A percentile compares a stretch with the other conserved stretches of the same genome.
These are phyloP conservation scores for Esperia sulphurella DNA, from an alignment of 2,888 invertebrate genomes.

Conservation along the genomic window DNA sequence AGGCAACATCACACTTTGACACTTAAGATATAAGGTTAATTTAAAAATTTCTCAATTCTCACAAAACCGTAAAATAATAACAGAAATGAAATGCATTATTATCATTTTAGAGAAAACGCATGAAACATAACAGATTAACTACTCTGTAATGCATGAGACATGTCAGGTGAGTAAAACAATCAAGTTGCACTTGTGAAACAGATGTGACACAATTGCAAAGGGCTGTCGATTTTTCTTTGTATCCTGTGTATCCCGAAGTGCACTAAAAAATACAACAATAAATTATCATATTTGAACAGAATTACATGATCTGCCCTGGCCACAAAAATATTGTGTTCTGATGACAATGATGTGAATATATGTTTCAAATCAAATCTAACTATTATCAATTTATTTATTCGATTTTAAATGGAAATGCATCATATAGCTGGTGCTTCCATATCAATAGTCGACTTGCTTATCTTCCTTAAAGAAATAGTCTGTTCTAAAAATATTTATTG, in stretches of 20 bases:
- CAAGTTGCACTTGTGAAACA: background rate
- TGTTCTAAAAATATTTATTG: too few species aligned
- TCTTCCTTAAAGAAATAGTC: too few species aligned
- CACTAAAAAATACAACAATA: too few species aligned
- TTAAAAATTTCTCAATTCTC: conserved; percentile 42
- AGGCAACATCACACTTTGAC: conserved; percentile 10
- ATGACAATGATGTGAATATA: too few species aligned
- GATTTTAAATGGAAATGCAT: too few species aligned
- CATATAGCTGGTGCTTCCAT: too few species aligned
- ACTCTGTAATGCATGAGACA: conserved; percentile 50
- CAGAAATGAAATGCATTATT: conserved; percentile 47
- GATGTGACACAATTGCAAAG: background rate
- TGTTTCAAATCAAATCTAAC: too few species aligned
- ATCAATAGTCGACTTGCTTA: too few species aligned
- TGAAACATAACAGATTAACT: conserved; percentile 21
- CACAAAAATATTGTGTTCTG: background rate
- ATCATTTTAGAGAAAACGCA: conserved; percentile 28
- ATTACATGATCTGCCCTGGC: background rate
- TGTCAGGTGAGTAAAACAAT: conserved; percentile 47
- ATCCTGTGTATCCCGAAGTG: too few species aligned
- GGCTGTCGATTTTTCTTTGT: background rate
- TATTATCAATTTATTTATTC: too few species aligned
- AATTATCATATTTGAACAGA: background rate
- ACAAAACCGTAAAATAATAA: conserved; percentile 36
- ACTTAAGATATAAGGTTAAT: conserved; percentile 38